These are phyloP conservation scores for Calliphora vomitoria DNA, from an alignment of 2,888 invertebrate species.

Conservation along the genomic window DNA sequence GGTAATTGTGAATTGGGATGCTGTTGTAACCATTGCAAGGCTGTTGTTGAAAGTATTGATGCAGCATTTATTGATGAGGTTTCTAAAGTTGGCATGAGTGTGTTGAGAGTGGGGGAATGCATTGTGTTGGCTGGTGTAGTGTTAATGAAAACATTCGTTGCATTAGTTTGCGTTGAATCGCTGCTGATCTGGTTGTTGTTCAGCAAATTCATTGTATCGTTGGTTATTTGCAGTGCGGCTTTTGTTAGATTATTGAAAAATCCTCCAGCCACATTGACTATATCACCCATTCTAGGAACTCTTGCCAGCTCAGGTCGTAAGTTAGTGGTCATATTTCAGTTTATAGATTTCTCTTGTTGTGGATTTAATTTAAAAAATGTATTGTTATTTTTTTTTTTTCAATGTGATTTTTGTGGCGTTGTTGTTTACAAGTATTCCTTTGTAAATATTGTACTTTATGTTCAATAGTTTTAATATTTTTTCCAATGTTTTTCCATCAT, in stretches of 20 bases:
- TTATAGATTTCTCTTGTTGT: neutral
- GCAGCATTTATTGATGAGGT: conserved; percentile 45
- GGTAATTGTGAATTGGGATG: conserved; percentile 52
- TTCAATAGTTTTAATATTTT: neutral
- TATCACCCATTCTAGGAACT: conserved; percentile 18
- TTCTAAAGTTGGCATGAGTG: neutral
- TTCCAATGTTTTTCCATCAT: neutral
- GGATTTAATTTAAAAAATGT: neutral
- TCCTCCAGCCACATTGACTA: conserved; percentile 14
- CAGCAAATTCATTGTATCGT: conserved; percentile 5
- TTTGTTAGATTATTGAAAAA: conserved; percentile 38
- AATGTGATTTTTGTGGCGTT: neutral
- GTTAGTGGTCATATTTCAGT: neutral
- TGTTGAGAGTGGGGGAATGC: neutral
- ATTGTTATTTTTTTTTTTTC: neutral
- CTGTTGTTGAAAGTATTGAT: conserved; percentile 48
- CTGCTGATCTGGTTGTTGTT: conserved; percentile 2
- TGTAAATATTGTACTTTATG: neutral
- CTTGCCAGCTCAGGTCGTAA: neutral
- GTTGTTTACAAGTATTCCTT: neutral
- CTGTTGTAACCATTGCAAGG: conserved; percentile 63
- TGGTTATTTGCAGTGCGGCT: conserved; percentile 9
- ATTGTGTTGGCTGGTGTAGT: neutral
- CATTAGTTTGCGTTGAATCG: neutral
- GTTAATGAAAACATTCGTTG: neutral